phyloP scores from a whole-genome alignment of 35 echinoderm and acorn worm species.

The Patiria miniata region DNA sequence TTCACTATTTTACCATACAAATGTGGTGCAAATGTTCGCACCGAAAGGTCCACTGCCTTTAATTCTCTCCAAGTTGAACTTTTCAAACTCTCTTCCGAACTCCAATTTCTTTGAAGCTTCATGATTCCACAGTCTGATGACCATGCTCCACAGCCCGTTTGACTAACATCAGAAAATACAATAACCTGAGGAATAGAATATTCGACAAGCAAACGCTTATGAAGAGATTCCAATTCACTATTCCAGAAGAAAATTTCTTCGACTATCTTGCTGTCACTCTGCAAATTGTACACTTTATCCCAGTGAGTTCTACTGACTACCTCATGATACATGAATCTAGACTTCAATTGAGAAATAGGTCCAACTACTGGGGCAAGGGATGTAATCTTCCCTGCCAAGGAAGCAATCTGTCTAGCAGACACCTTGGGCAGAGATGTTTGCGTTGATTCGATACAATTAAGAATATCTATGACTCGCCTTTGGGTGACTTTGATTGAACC shows the following conservation, averaged over 20 bases:
- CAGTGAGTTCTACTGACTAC: neutral
- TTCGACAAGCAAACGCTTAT: slow-evolving; percentile 18
- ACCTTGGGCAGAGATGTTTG: neutral
- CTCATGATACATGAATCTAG: neutral
- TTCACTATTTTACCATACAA: neutral
- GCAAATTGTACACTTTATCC: neutral
- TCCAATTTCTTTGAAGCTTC: slow-evolving; percentile 24
- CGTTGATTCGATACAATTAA: neutral
- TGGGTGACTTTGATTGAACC: neutral
- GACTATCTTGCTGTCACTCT: neutral
- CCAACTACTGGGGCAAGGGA: slow-evolving; percentile 7
- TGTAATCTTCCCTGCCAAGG: slow-evolving; percentile 27
- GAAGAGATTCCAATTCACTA: neutral
- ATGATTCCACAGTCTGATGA: neutral
- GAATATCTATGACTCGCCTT: neutral
- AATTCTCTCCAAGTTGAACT: slow-evolving; percentile 61
- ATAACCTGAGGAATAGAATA: slow-evolving; percentile 19
- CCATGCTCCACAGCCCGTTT: slow-evolving; percentile 10
- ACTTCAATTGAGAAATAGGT: neutral
- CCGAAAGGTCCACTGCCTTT: slow-evolving; percentile 13
- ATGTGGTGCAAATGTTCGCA: slow-evolving; percentile 14
- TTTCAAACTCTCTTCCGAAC: slow-evolving; percentile 22
- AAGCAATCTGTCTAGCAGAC: neutral
- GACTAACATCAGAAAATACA: slow-evolving; percentile 22
- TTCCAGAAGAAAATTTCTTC: slow-evolving; percentile 37